phyloP scores from a whole-genome alignment of 2,797 vertebrate genomes.

The Apogon hyalosoma region DNA sequence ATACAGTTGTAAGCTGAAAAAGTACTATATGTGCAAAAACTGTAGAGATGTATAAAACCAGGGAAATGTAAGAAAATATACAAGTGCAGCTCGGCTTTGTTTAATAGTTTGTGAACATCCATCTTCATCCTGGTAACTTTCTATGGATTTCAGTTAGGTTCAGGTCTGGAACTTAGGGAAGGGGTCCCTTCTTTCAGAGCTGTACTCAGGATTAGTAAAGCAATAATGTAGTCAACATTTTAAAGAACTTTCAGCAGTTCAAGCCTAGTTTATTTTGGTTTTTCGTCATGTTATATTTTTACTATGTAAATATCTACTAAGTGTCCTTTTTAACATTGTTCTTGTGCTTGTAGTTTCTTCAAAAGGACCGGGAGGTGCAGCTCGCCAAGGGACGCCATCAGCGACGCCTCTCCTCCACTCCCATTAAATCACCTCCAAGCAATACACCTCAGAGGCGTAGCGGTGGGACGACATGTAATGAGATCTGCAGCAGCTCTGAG shows the following conservation, averaged over 20 bases:
- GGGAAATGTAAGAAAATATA: too few relatives aligned
- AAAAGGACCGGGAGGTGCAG: conserved; percentile 82
- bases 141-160: too few relatives aligned
- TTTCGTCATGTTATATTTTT: not conserved
- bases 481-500: not conserved
- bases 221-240: too few relatives aligned
- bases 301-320: not conserved
- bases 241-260: too few relatives aligned
- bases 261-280: not conserved
- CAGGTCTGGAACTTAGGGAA: too few relatives aligned
- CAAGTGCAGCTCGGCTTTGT: too few relatives aligned
- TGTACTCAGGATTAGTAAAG: too few relatives aligned
- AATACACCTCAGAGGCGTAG: conserved; percentile 1
- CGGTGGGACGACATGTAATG: not conserved
- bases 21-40: too few relatives aligned
- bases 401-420: conserved; percentile 92
- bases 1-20: too few relatives aligned
- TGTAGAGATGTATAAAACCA: too few relatives aligned
- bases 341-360: conserved; percentile 80
- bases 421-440: conserved; percentile 85
- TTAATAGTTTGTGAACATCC: too few relatives aligned
- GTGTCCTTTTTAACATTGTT: conserved; percentile 2
- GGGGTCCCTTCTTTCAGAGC: too few relatives aligned
- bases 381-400: conserved; percentile 54
- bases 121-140: not conserved